Conservation (phyloP, 2,797 vertebrate genomes). For the Trichosurus vulpecula region DNA sequence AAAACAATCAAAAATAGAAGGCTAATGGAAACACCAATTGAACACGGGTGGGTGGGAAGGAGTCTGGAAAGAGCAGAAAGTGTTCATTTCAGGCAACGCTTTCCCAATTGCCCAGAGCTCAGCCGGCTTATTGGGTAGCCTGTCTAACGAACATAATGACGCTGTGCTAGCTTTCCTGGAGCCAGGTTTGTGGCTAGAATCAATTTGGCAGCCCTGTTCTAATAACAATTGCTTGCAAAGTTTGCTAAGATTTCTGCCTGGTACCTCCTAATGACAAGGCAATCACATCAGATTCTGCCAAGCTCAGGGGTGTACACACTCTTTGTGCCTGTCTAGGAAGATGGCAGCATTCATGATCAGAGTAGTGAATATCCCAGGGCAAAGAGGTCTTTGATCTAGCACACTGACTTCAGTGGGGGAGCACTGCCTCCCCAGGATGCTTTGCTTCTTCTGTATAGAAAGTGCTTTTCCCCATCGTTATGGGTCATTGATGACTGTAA, state of each 20-base stretch:
- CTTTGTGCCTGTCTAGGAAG: background rate
- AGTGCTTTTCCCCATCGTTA: background rate
- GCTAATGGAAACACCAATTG: conserved; percentile 56
- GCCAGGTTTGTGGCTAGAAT: conserved; percentile 68
- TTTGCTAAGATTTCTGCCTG: conserved; percentile 53
- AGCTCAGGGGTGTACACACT: background rate
- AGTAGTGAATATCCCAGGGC: background rate
- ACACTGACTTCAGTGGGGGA: background rate
- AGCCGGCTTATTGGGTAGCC: conserved; percentile 74
- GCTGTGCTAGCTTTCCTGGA: conserved; percentile 75
- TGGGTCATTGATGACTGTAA: background rate
- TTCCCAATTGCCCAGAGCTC: conserved; percentile 71
- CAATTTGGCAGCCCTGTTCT: conserved; percentile 75
- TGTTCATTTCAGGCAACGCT: conserved; percentile 68
- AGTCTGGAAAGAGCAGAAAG: conserved; percentile 61
- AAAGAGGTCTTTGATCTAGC: background rate
- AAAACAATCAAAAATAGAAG: conserved; percentile 66
- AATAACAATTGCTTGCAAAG: conserved; percentile 72
- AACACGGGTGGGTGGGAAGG: conserved; percentile 29
- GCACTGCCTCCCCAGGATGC: background rate
- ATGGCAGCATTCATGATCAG: background rate
- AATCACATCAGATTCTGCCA: background rate
- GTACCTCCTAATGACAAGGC: background rate
- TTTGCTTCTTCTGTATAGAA: background rate
- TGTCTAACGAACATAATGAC: conserved; percentile 79